Base-by-base conservation (phyloP, 2,113 vertebrate genomes). In the Hydrochoerus hydrochaeris region DNA sequence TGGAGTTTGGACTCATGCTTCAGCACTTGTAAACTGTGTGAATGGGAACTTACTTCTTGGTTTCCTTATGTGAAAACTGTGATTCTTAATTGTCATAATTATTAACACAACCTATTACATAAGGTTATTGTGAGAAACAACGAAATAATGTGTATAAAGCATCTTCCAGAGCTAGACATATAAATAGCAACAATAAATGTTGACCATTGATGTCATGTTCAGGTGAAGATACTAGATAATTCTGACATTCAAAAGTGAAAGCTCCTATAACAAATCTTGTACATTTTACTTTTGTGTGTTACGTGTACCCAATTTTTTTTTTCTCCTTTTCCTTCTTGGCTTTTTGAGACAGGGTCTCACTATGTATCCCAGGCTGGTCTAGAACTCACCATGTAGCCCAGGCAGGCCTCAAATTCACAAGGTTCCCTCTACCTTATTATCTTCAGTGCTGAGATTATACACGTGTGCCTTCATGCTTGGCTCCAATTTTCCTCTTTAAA, bases 11-110 rank as follows among this genome's bases (percentile, higher is more conserved):
- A 94, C 38, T 80, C 28, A 35, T 82, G 65, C 2, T 92, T 35
- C 2, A 89, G 17, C 32, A 81, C 82, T 57, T 95, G 77, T 80
- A 30, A 84, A 87, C 62, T 71, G 7, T 38, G 86, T 28, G 58
- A 83, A 0, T 86, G 38, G n/a, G 26, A 28, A 93, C 26, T 90
- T 77, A 16, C 63, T 94, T 95, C 44, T 95, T 63, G 69, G 30
- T 92, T 90, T 89, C 84, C n/a, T 91, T 85, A 86, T 62, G 28
- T 97, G 67, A 88, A 93, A 92, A 90, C 81, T 17, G 11, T 85
- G 63, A 49, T 87, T 86, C 87, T 80, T 92, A 78, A 84, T 60
- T 60, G 54, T 82, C 7, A 7, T 13, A 54, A 38, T 88, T 84
- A 94, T 52, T 96, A 93, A 62, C 14, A 75, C 41, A 91, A 71